phyloP scores from a whole-genome alignment of 2,888 invertebrate genomes.

The Drosophila hamatofila region DNA sequence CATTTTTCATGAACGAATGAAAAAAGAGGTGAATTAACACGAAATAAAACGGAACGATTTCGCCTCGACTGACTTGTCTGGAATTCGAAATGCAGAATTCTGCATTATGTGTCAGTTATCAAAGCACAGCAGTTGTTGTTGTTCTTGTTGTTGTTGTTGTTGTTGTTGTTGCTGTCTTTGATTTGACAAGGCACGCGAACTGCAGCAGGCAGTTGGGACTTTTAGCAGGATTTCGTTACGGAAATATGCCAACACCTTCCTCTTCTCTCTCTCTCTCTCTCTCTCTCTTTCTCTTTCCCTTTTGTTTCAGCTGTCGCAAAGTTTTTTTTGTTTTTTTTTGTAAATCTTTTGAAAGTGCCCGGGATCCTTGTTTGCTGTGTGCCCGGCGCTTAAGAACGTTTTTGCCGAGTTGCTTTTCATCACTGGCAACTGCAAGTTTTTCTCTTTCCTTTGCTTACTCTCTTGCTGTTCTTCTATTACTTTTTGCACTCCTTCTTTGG shows the following conservation, averaged over 20 bases:
- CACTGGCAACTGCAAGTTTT: constrained; percentile 13
- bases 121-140: no score
- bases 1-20: constrained; percentile 33
- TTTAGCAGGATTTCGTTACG: constrained; percentile 20
- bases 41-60: constrained; percentile 54
- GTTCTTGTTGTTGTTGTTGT: constrained; percentile 14
- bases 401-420: constrained; percentile 67
- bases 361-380: constrained; percentile 34
- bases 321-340: constrained; percentile 29
- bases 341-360: constrained; percentile 53
- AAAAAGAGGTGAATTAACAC: constrained; percentile 65
- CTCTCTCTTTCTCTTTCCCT: constrained; percentile 38
- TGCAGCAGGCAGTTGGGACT: constrained; percentile 30
- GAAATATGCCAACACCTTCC: constrained; percentile 31
- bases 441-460: not conserved
- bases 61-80: constrained; percentile 18
- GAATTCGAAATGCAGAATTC: constrained; percentile 46
- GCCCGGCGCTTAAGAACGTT: constrained; percentile 33
- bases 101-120: constrained; percentile 73
- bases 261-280: constrained; percentile 35
- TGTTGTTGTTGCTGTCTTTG: constrained; percentile 41
- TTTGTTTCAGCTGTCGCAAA: constrained; percentile 25
- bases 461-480: not conserved
- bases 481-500: constrained; percentile 26
- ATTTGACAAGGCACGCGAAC: constrained; percentile 67